Evolutionary conservation across 2,888 invertebrate genomes (phyloP).

Genomic region (Scaptomyza polygonia): DNA sequence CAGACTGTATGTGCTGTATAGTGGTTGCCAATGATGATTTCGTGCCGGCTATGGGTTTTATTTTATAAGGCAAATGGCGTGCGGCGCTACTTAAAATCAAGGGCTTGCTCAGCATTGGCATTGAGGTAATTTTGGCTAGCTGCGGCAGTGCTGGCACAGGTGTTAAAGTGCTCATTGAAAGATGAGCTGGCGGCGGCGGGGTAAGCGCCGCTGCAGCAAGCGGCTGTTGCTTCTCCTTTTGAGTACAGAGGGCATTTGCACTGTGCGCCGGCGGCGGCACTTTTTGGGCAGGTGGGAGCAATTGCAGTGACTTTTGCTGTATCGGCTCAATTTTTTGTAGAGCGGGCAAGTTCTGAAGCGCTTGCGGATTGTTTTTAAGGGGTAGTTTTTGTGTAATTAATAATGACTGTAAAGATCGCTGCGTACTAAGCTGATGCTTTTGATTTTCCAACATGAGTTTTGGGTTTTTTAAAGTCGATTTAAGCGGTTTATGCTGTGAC

Average conservation of each 20-base stretch:
- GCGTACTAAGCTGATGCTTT: constrained; percentile 19
- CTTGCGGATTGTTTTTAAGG: constrained; percentile 17
- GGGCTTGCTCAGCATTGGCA: constrained; percentile 28
- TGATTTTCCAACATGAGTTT: constrained; percentile 27
- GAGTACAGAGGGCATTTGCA: constrained; percentile 1
- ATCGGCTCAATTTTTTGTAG: constrained; percentile 29
- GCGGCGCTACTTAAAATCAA: constrained; percentile 42
- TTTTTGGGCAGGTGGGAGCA: constrained; percentile 14
- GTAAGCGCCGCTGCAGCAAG: not conserved
- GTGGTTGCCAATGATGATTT: constrained; percentile 24
- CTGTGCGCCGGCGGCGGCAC: constrained; percentile 33
- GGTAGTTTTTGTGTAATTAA: constrained; percentile 23
- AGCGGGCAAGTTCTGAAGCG: constrained; percentile 42
- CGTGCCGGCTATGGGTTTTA: constrained; percentile 26
- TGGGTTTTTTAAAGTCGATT: constrained; percentile 1
- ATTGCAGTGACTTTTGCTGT: constrained; percentile 13
- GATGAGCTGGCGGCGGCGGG: constrained; percentile 22
- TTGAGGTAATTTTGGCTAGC: constrained; percentile 36
- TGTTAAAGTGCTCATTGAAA: not conserved
- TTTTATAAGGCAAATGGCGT: constrained; percentile 59
- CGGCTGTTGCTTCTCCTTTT: constrained; percentile 25
- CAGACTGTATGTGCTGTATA: constrained; percentile 50
- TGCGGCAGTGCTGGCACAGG: constrained; percentile 9
- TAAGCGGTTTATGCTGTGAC: constrained; percentile 16
- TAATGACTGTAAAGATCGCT: constrained; percentile 1